Conservation (phyloP, 2,113 vertebrate genomes). For the Hystrix brachyura region DNA sequence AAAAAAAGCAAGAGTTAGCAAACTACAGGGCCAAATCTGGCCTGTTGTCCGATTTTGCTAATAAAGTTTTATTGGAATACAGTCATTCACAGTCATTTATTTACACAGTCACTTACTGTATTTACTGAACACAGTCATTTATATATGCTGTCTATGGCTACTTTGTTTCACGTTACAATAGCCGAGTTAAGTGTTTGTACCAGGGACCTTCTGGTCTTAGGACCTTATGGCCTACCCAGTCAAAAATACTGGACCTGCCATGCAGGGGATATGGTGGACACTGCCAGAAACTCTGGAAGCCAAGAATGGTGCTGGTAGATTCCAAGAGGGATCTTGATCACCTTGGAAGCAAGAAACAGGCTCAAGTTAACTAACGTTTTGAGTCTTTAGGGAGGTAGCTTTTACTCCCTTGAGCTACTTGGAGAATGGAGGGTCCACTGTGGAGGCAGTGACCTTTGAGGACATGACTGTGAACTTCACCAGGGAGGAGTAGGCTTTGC, state of each 20-base stretch:
- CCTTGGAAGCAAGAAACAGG: no score
- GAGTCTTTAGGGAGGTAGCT: no score
- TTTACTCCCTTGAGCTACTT: no score
- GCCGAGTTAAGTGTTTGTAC: neutral
- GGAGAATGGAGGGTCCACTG: no score
- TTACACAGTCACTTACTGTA: neutral
- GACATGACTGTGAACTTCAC: no score
- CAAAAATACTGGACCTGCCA: neutral
- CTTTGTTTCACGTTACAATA: neutral
- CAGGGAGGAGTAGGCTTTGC: no score
- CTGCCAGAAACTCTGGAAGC: no score
- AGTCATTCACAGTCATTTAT: neutral
- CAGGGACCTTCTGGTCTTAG: neutral
- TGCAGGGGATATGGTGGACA: no score
- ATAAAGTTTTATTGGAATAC: constrained; percentile 27
- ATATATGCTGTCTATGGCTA: neutral
- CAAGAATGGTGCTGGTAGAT: no score
- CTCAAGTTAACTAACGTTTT: no score
- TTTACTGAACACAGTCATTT: neutral
- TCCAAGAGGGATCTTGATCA: no score
- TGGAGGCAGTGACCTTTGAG: no score
- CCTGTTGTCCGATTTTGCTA: neutral
- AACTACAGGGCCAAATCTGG: neutral
- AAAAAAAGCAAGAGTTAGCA: neutral
- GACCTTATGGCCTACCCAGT: neutral